phyloP scores from a whole-genome alignment of 2,797 vertebrate genomes.

The Schizopygopsis malacanthus region DNA sequence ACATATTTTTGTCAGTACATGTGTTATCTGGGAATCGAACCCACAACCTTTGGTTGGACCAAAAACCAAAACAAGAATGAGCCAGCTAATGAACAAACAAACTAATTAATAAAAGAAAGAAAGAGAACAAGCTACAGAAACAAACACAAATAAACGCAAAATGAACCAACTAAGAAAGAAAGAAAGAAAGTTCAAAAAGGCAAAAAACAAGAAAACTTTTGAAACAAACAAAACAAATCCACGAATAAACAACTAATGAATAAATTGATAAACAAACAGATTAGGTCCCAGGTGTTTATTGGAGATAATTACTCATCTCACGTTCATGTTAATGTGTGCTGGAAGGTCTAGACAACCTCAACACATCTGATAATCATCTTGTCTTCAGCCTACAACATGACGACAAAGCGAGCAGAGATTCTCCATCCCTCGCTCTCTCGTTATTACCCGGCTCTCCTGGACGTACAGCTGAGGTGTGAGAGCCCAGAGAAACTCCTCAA shows the following conservation, averaged over 20 bases:
- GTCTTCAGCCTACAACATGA: neutral
- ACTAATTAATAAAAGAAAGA: no score
- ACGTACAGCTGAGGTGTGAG: neutral
- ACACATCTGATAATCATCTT: neutral
- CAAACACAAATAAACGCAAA: no score
- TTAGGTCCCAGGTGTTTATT: conserved; percentile 65
- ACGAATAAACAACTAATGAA: neutral
- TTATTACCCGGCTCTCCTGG: neutral
- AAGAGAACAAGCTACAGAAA: neutral
- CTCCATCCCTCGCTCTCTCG: neutral
- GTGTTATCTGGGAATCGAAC: no score
- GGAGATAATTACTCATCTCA: conserved; percentile 69
- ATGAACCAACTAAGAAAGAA: neutral
- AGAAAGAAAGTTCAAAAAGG: no score
- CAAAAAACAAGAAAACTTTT: neutral
- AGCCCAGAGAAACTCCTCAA: neutral
- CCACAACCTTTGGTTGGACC: no score
- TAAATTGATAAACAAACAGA: no score
- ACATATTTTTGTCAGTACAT: no score
- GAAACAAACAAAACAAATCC: neutral
- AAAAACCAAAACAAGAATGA: no score
- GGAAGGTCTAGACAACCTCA: neutral
- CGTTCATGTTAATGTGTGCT: conserved; percentile 58
- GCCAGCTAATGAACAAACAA: no score
- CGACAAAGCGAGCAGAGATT: neutral